A percentile compares a stretch with the other conserved stretches of the same genome.
Evolutionary conservation across 2,888 invertebrate genomes (phyloP).

Genomic region (Perizoma flavofasciatum): DNA sequence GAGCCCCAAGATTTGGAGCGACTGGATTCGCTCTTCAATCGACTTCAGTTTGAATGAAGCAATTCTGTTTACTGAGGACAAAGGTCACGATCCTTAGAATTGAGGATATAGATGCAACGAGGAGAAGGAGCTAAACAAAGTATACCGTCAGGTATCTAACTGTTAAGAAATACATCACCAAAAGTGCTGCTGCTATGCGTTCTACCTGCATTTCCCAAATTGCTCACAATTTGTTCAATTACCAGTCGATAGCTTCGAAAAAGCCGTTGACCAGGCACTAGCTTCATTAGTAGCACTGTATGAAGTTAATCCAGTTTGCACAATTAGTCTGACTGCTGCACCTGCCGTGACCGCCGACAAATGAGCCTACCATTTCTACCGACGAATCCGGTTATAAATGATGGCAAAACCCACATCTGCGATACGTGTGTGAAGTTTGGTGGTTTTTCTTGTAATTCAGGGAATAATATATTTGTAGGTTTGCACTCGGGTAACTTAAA

Average conservation of each 20-base stretch:
- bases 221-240: slow-evolving; percentile 21
- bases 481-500: too few species aligned
- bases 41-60: too few species aligned
- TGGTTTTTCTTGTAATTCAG: background rate
- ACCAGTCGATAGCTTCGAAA: slow-evolving; percentile 22
- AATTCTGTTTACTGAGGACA: too few species aligned
- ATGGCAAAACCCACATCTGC: slow-evolving; percentile 12
- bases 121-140: too few species aligned
- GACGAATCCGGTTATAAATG: slow-evolving; percentile 23
- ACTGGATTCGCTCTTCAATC: too few species aligned
- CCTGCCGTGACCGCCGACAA: slow-evolving; percentile 37
- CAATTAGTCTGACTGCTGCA: slow-evolving; percentile 33
- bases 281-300: slow-evolving; percentile 30
- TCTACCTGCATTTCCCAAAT: slow-evolving; percentile 5
- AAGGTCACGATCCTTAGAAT: too few species aligned
- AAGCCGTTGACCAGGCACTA: slow-evolving; percentile 24
- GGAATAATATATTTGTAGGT: background rate
- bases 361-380: slow-evolving; percentile 27
- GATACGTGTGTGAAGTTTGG: background rate
- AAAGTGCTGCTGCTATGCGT: too few species aligned
- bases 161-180: too few species aligned
- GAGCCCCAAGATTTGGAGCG: too few species aligned
- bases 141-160: too few species aligned
- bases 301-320: slow-evolving; percentile 38
- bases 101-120: too few species aligned